Evolutionary conservation across 2,113 vertebrate genomes (phyloP).

Genomic region (Pangasianodon gigas): DNA sequence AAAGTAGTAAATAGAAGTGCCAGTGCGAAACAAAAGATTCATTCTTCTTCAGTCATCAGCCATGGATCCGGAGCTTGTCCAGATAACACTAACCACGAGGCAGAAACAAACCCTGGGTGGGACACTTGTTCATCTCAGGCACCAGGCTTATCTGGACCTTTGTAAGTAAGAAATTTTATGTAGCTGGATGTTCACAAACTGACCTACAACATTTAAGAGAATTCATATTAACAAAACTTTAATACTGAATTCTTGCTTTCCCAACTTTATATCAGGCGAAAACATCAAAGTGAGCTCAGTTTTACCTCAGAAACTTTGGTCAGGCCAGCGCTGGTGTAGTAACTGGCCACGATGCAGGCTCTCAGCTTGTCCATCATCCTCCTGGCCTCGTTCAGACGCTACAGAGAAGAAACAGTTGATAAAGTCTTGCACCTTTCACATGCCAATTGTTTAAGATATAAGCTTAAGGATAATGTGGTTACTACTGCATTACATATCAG

Average conservation of each 20-base stretch:
- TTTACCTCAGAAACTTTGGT: conserved; percentile 89
- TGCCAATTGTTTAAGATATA: background rate
- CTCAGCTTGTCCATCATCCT: conserved; percentile 99
- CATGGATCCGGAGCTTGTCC: too few relatives aligned
- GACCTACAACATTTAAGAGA: background rate
- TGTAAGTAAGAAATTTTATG: background rate
- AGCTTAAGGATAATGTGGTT: background rate
- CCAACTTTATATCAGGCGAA: background rate
- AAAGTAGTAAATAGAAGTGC: too few relatives aligned
- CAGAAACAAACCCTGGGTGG: too few relatives aligned
- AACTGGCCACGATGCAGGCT: conserved; percentile 97
- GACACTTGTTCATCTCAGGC: background rate
- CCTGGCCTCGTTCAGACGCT: conserved; percentile 94
- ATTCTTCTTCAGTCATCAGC: too few relatives aligned
- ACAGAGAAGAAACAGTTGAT: conserved; percentile 40
- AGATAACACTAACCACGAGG: too few relatives aligned
- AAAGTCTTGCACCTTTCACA: background rate
- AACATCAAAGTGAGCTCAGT: background rate
- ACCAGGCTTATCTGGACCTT: background rate
- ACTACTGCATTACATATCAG: background rate
- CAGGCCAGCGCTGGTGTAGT: conserved; percentile 89
- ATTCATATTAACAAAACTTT: background rate
- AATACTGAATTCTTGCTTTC: background rate
- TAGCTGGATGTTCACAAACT: background rate
- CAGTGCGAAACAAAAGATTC: too few relatives aligned